Evolutionary conservation across 2,888 invertebrate species (phyloP), one percentile per base, ranked within the genome.

Genomic region (Eilema griseolum): DNA sequence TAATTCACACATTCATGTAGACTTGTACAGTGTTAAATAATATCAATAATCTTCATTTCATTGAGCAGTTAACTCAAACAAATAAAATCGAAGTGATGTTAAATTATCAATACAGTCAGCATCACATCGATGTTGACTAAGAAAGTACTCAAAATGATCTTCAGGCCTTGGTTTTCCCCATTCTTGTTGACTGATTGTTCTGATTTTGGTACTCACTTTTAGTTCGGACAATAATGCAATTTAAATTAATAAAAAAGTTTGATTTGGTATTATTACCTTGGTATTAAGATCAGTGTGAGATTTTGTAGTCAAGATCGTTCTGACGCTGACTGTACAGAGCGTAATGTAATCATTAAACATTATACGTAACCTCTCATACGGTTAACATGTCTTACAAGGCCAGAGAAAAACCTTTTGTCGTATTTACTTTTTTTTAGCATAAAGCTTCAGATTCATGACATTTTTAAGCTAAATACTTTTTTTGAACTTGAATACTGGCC

Each of bases 331-430:
- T 5, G 57, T 11, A 20, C 59, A 64, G 26, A 69, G 23, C 41
- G 60, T 60, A 59, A 64, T 59, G 31, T 69, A 64, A 64, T 69
- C 28, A 61, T 71, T 56, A 59, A 69, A 70, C 62, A 66, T 46
- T 5, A 63, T n/a, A 73, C 16, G 64, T 61, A 64, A 64, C 24
- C 20, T 64, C 23, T 16, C 37, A 20, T 67, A 72, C 69, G 61
- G 64, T 72, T 69, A 69, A 24, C 61, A 63, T 10, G 41, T 67
- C 41, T 23, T 65, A 52, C 26, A 79, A 73, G 56, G 63, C 52
- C 61, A 62, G 66, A 70, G 61, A 67, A 73, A 65, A 73, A 72
- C 41, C 57, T 66, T 64, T 69, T 69, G 23, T 46, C 10, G 68
- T 46, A 20, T 46, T 46, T 52, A 52, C n/a, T n/a, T 52, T 52